Base-by-base conservation (phyloP, 64 coral and sea anemone genomes). In the Montipora capricornis region DNA sequence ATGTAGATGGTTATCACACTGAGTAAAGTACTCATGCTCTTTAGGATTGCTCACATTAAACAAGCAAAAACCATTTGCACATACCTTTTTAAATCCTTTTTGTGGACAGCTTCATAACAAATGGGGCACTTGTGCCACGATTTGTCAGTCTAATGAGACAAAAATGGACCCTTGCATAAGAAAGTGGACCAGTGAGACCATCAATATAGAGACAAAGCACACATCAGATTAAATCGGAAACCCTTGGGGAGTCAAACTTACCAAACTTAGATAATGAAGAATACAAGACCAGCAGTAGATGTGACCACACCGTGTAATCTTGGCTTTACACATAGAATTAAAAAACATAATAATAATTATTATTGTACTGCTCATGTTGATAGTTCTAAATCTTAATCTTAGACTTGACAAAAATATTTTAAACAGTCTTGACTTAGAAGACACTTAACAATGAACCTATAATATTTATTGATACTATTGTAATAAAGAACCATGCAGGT, bases 281-380 rank as follows among this genome's bases (percentile, higher is more conserved):
- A 99, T 96, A 59, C 98, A 99, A 45, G 98, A 83, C 98, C 98
- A 99, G 68, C 98, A 99, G 58, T 99, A 99, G 14, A 99, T 95
- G 52, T 99, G 98, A 74, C 98, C 98, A 95, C 98, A 99, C 13
- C 98, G 75, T 11, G 98, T 99, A 26, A 99, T 95, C 89, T 99
- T 96, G 45, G 95, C 98, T 99, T 70, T 51, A 91, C 55, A 81
- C 55, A 37, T 37, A 37, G 37, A 37, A 37, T 37, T 37, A 37
- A 37, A 37, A 37, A 37, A 37, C 37, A 37, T 37, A 2, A 37
- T 37, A 37, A 37, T 37, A 37, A 37, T 37, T 37, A 37, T 37
- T 37, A 37, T 37, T 37, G 37, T 37, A 37, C 0, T 37, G 29
- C 1, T 37, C 29, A 37, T 37, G 29, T 37, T 37, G 29, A 37